These are phyloP conservation scores for Hecatera dysodea DNA, from an alignment of 2,888 invertebrate genomes.

Conservation along the genomic window DNA sequence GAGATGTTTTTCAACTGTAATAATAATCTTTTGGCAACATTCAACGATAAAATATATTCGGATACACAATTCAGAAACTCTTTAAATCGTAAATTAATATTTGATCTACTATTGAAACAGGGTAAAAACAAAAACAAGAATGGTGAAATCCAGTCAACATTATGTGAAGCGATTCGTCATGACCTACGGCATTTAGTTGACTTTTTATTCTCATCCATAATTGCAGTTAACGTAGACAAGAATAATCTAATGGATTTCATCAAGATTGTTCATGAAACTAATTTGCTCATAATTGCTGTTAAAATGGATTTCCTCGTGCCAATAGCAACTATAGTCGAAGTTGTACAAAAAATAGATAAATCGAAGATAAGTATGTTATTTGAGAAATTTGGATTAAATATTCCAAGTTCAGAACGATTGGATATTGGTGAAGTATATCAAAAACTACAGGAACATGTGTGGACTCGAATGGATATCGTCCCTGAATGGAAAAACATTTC, in stretches of 20 bases:
- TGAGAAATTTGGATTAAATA: neutral
- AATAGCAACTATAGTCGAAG: neutral
- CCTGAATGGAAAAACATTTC: neutral
- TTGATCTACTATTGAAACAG: neutral
- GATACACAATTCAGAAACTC: neutral
- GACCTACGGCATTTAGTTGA: neutral
- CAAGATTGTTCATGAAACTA: constrained; percentile 2
- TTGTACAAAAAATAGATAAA: neutral
- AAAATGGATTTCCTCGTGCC: neutral
- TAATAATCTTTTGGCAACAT: neutral
- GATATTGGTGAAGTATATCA: neutral
- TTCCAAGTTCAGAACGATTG: neutral
- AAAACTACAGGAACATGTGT: neutral
- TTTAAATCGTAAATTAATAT: neutral
- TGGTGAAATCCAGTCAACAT: neutral
- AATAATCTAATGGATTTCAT: constrained; percentile 14
- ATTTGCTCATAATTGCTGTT: neutral
- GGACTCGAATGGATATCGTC: neutral
- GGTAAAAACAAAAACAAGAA: neutral
- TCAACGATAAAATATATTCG: constrained; percentile 2
- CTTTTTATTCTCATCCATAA: neutral
- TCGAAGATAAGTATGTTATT: constrained; percentile 2
- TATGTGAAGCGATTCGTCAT: constrained; percentile 5
- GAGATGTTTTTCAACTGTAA: constrained; percentile 10
- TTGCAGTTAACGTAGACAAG: neutral